Conservation (phyloP, 2,797 vertebrate genomes). For the Tiaroga cobitis region DNA sequence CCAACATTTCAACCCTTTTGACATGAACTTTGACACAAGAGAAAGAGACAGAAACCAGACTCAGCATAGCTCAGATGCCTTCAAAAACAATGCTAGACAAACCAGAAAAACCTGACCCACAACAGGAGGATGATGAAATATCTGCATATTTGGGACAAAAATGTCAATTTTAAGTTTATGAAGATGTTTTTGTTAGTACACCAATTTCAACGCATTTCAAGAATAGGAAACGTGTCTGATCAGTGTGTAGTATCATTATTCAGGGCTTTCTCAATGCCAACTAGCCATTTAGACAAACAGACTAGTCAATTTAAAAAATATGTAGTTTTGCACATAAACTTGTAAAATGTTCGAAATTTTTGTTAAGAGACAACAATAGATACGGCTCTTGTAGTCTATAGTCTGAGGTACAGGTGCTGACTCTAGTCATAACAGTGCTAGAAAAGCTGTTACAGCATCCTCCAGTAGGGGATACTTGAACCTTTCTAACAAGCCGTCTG, state of each 20-base stretch:
- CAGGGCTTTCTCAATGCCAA: background rate
- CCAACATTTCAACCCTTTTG: background rate
- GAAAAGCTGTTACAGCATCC: background rate
- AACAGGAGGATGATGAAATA: background rate
- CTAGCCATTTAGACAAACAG: background rate
- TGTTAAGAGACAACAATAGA: background rate
- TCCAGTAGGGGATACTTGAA: background rate
- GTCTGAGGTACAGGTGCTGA: background rate
- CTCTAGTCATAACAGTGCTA: background rate
- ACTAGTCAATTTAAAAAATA: background rate
- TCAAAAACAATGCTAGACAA: background rate
- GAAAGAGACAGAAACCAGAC: background rate
- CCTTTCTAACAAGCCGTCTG: background rate
- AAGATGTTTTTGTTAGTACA: background rate
- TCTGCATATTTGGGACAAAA: background rate
- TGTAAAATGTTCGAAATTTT: background rate
- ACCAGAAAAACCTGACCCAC: background rate
- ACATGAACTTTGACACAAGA: background rate
- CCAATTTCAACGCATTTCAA: background rate
- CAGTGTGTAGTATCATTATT: background rate
- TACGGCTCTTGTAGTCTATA: background rate
- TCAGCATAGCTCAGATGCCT: background rate
- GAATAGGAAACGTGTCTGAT: background rate
- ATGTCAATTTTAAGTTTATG: background rate
- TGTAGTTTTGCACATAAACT: background rate